phyloP scores from a whole-genome alignment of 2,888 invertebrate species.

The Zhuqinia jingwanae region DNA sequence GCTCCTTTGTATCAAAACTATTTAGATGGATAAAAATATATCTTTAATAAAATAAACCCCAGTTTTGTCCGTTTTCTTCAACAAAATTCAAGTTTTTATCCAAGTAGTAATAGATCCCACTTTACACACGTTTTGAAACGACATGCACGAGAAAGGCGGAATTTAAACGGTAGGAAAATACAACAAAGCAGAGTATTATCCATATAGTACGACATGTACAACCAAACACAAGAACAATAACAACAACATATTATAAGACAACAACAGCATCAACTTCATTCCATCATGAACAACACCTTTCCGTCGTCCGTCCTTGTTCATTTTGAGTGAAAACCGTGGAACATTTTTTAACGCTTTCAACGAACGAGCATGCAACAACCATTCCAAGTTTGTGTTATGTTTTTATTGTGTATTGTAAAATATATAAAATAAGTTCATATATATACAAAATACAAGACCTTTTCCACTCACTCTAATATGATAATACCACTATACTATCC shows the following conservation, averaged over 20 bases:
- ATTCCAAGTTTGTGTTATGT: constrained; percentile 2
- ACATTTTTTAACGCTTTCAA: not conserved
- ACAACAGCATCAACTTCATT: not conserved
- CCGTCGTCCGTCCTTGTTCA: not conserved
- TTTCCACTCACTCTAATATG: too few species aligned
- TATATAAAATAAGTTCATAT: not conserved
- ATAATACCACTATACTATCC: not conserved
- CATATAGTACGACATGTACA: too few species aligned
- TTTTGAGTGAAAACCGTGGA: not conserved
- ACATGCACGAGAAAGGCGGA: too few species aligned
- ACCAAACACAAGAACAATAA: not conserved
- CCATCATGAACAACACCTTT: constrained; percentile 4
- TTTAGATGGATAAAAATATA: too few species aligned
- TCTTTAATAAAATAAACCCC: too few species aligned
- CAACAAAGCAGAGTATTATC: too few species aligned
- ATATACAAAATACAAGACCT: not conserved
- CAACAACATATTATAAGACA: not conserved
- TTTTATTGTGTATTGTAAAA: not conserved
- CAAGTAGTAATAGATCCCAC: too few species aligned
- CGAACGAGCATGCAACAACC: not conserved
- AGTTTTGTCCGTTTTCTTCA: too few species aligned
- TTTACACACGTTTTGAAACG: too few species aligned
- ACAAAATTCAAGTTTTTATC: too few species aligned
- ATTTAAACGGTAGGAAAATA: too few species aligned
- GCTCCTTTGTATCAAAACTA: too few species aligned